Evolutionary conservation across 2,888 invertebrate genomes (phyloP).

Genomic region (Buathra laborator): DNA sequence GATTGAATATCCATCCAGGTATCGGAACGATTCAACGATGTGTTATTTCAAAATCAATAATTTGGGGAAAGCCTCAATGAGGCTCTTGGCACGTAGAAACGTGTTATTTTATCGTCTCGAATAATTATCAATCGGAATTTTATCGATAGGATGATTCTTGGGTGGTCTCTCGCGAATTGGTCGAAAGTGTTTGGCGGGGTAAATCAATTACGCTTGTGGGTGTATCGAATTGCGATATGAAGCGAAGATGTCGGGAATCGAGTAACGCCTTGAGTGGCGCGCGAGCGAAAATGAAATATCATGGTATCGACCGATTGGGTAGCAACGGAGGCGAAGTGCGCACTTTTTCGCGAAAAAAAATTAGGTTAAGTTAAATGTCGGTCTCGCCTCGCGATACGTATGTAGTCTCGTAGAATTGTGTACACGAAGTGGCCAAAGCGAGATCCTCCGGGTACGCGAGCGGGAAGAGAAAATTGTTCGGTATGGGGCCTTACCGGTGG

Average conservation of each 20-base stretch:
- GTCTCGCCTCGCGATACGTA: constrained; percentile 28
- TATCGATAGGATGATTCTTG: constrained; percentile 34
- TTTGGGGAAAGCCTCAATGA: constrained; percentile 54
- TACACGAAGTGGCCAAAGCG: constrained; percentile 22
- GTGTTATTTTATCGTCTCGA: constrained; percentile 10
- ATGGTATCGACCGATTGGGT: constrained; percentile 24
- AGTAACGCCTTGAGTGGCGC: constrained; percentile 41
- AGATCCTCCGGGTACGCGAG: not conserved
- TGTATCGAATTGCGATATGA: constrained; percentile 19
- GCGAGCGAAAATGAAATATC: constrained; percentile 37
- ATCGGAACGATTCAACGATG: constrained; percentile 27
- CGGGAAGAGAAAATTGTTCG: constrained; percentile 52
- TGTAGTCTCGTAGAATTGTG: constrained; percentile 30
- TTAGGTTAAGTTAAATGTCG: constrained; percentile 65
- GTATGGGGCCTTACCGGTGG: constrained; percentile 16
- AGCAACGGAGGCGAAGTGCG: constrained; percentile 20
- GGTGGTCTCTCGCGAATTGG: constrained; percentile 23
- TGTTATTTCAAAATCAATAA: constrained; percentile 57
- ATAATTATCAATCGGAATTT: constrained; percentile 48
- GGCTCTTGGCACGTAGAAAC: constrained; percentile 11
- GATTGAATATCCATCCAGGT: constrained; percentile 47
- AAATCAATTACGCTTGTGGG: constrained; percentile 55
- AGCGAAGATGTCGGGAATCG: constrained; percentile 18
- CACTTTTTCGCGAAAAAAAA: constrained; percentile 60
- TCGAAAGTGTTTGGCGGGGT: constrained; percentile 9